Percentiles rank a stretch among this genome's conserved stretches.
phyloP scores from a whole-genome alignment of 2,797 vertebrate genomes.

The Notoglanidium macrostoma region DNA sequence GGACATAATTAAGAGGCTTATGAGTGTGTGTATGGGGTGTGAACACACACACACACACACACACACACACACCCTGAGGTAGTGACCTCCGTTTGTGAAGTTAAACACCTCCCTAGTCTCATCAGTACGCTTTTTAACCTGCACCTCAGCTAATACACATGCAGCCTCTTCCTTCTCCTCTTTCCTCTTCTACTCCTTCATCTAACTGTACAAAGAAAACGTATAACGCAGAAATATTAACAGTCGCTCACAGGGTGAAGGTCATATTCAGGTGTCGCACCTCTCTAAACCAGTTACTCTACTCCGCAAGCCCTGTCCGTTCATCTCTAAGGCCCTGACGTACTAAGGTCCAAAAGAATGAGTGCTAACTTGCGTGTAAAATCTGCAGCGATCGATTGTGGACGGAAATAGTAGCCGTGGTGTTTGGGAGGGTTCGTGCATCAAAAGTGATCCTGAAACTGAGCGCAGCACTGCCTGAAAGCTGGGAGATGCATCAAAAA shows the following conservation, averaged over 20 bases:
- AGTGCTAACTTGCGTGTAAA: not conserved
- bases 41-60: conserved; percentile 60
- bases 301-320: not conserved
- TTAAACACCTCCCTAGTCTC: conserved; percentile 74
- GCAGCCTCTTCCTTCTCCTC: conserved; percentile 1
- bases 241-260: not conserved
- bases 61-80: conserved; percentile 61
- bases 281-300: not conserved
- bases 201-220: not conserved
- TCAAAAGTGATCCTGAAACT: not conserved
- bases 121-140: conserved; percentile 64
- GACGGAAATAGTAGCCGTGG: not conserved
- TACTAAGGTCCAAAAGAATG: not conserved
- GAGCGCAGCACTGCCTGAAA: not conserved
- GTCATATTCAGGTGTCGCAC: not conserved
- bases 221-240: not conserved
- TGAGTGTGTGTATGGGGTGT: conserved; percentile 58
- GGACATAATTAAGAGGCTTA: conserved; percentile 84
- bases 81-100: conserved; percentile 75
- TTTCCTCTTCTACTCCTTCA: not conserved
- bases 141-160: not conserved
- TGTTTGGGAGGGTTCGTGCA: not conserved
- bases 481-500: not conserved
- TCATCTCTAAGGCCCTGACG: not conserved
- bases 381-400: too few relatives aligned